Conservation (phyloP, 2,888 invertebrate genomes). For the Mechanitis mazaeus region DNA sequence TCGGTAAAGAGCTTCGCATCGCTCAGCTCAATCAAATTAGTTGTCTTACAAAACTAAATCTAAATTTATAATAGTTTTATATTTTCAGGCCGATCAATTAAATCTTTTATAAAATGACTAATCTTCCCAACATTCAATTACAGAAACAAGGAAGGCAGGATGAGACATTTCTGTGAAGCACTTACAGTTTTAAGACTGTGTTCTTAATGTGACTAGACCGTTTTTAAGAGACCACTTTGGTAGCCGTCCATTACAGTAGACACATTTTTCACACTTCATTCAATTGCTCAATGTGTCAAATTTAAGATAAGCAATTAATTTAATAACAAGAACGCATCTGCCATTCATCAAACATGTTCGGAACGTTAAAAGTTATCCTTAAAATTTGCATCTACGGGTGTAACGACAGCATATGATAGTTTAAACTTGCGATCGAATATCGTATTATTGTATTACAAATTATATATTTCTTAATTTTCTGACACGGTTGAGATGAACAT, state of each 20-base stretch:
- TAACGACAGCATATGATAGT: not conserved
- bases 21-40: no score
- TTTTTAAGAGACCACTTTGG: slow-evolving; percentile 14
- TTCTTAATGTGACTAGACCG: slow-evolving; percentile 18
- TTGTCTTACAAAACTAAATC: no score
- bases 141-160: not conserved
- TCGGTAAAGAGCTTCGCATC: no score
- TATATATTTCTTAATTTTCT: no score
- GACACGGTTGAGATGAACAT: not conserved
- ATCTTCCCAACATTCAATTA: no score
- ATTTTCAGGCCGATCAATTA: no score
- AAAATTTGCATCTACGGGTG: not conserved
- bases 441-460: no score
- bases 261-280: slow-evolving; percentile 25
- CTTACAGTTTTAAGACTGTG: slow-evolving; percentile 17
- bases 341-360: slow-evolving; percentile 2
- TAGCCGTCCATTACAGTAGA: slow-evolving; percentile 11
- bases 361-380: not conserved
- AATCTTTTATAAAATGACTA: no score
- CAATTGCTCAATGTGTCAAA: slow-evolving; percentile 25
- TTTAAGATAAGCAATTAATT: slow-evolving; percentile 22
- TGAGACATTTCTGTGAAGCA: slow-evolving; percentile 5
- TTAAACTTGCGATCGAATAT: not conserved
- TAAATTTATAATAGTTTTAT: no score
- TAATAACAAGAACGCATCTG: slow-evolving; percentile 9